Evolutionary conservation across 2,888 invertebrate genomes (phyloP).

Genomic region (Apoda limacodes): DNA sequence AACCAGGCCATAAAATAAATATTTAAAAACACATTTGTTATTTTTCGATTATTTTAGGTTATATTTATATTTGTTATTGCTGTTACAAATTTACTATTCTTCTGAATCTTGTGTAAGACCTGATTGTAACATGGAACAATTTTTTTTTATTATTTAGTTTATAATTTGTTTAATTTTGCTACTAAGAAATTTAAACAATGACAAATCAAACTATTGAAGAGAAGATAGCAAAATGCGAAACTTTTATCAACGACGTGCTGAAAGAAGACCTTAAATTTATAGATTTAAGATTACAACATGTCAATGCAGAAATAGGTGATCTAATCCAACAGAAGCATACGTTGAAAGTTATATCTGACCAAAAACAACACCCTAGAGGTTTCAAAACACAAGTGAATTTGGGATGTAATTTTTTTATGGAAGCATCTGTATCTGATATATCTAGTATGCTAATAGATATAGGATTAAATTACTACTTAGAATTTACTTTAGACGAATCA

Average conservation of each 20-base stretch:
- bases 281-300: conserved; percentile 68
- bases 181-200: too few species aligned
- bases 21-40: too few species aligned
- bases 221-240: conserved; percentile 68
- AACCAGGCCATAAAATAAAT: too few species aligned
- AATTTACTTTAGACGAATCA: conserved; percentile 79
- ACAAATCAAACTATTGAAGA: conserved; percentile 28
- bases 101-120: too few species aligned
- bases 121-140: too few species aligned
- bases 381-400: conserved; percentile 75
- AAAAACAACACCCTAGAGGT: conserved; percentile 54
- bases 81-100: too few species aligned
- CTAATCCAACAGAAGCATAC: conserved; percentile 79
- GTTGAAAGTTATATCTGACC: conserved; percentile 73
- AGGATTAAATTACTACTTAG: conserved; percentile 81
- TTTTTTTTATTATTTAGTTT: too few species aligned
- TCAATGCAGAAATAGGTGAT: conserved; percentile 78
- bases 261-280: conserved; percentile 75
- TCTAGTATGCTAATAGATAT: conserved; percentile 77
- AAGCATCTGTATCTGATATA: conserved; percentile 77
- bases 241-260: conserved; percentile 82
- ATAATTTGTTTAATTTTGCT: too few species aligned
- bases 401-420: conserved; percentile 87
- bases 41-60: too few species aligned
- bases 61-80: too few species aligned